These are phyloP conservation scores for Solenodon paradoxus DNA, from an alignment of 2,113 vertebrate species.

Conservation along the genomic window DNA sequence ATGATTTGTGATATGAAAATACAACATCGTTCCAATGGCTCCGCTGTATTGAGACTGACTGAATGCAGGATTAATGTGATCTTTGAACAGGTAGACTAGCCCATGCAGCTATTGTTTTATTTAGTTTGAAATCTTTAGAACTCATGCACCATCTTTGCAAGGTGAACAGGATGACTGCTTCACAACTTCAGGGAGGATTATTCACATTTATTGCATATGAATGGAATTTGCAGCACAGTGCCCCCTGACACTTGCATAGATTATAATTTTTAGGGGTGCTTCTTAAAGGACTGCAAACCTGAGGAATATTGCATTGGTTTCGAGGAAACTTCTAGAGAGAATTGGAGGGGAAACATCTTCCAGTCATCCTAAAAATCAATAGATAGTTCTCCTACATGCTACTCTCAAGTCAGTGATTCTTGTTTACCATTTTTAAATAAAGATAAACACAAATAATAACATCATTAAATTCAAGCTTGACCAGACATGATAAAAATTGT, in stretches of 20 bases:
- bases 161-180: neutral
- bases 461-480: neutral
- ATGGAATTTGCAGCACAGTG: neutral
- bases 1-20: conserved; percentile 28
- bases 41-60: neutral
- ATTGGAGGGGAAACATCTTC: neutral
- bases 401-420: neutral
- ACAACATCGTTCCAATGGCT: neutral
- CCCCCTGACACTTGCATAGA: neutral
- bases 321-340: neutral
- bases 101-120: neutral
- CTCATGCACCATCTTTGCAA: neutral
- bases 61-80: neutral
- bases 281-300: neutral
- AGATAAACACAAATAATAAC: neutral
- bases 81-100: neutral
- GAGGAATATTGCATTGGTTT: neutral
- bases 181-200: neutral
- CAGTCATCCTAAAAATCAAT: neutral
- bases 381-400: neutral
- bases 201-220: neutral
- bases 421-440: neutral
- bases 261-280: neutral
- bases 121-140: neutral
- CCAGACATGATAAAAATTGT: neutral